Percentiles rank a stretch among this genome's conserved stretches.
These are phyloP conservation scores for Rhinatrema bivittatum DNA, from an alignment of 2,797 vertebrate species.

Conservation along the genomic window DNA sequence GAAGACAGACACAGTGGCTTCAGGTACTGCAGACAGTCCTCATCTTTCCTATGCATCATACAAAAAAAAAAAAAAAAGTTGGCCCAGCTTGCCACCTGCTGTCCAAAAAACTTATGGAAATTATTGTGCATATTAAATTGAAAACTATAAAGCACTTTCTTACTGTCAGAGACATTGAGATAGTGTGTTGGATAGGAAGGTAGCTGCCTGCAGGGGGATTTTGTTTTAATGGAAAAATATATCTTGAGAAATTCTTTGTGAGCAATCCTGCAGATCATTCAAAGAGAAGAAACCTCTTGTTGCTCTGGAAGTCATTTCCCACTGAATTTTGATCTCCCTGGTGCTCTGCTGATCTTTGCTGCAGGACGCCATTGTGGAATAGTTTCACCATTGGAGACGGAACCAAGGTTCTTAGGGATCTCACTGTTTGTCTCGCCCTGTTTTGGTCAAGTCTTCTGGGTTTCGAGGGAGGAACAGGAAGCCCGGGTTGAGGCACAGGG, in stretches of 20 bases:
- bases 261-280: conserved; percentile 27
- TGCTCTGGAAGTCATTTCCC: conserved; percentile 45
- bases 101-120: conserved; percentile 44
- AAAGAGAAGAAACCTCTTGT: conserved; percentile 26
- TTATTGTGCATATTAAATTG: conserved; percentile 41
- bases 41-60: conserved; percentile 28
- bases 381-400: too few species aligned
- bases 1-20: conserved; percentile 40
- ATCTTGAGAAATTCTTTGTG: conserved; percentile 15
- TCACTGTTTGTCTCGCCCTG: too few species aligned
- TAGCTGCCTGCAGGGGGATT: conserved; percentile 16
- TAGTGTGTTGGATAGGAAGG: conserved; percentile 29
- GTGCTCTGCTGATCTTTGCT: conserved; percentile 1
- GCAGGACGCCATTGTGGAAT: too few species aligned
- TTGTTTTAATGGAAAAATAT: conserved; percentile 20
- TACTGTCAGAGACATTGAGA: conserved; percentile 40
- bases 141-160: conserved; percentile 38
- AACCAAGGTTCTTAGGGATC: too few species aligned
- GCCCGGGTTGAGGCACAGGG: too few species aligned
- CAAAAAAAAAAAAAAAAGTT: too few species aligned
- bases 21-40: conserved; percentile 25
- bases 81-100: conserved; percentile 26
- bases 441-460: too few species aligned
- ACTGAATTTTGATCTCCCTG: conserved; percentile 7
- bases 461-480: too few species aligned